Evolutionary conservation across 2,113 vertebrate species (phyloP), one percentile per base, ranked within the genome.

Genomic region (Stegastes partitus): DNA sequence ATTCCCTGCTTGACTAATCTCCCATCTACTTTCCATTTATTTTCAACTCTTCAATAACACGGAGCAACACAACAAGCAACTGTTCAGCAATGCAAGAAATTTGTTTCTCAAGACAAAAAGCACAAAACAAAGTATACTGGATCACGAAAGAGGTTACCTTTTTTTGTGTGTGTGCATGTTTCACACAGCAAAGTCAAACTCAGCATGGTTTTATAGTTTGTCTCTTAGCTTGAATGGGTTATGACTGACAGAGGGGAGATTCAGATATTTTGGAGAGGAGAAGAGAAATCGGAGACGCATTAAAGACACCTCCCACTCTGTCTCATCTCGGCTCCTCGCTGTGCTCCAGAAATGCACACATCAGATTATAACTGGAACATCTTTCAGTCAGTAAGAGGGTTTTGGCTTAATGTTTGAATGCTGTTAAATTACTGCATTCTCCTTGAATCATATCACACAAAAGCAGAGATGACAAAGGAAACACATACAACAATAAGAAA

Each of bases 271-370:
- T 66, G 26, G 16, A 74, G 49, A 63, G 39, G 50, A 69, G 44
- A 74, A 68, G 45, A 74, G 66, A 86, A 87, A 87, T 75, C 37
- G 71, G 53, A 84, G 83, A 71, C 18, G 58, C 49, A 58, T 64
- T 63, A 67, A 21, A 81, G 22, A 82, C 53, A 62, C 61, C 51
- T 61, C 73, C 54, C 55, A 64, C 76, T 62, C 50, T 1, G 61
- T 82, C 54, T 68, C 70, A 45, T 77, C 69, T 74, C 63, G 23
- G 53, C 56, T 67, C 64, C 70, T 74, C 76, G 11, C 74, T 50
- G 47, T 47, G 71, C 53, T 75, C 61, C 79, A 65, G 72, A 75
- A 72, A 75, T 25, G 49, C 50, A 69, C 66, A 75, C 57, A 45
- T 78, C 9, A 62, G 54, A 69, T 28, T 21, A 31, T 34, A 49